Percentiles rank a stretch among this genome's conserved stretches.
Evolutionary conservation across 1,140 invertebrate species (phyloP).

Genomic region (Papilio glaucus): DNA sequence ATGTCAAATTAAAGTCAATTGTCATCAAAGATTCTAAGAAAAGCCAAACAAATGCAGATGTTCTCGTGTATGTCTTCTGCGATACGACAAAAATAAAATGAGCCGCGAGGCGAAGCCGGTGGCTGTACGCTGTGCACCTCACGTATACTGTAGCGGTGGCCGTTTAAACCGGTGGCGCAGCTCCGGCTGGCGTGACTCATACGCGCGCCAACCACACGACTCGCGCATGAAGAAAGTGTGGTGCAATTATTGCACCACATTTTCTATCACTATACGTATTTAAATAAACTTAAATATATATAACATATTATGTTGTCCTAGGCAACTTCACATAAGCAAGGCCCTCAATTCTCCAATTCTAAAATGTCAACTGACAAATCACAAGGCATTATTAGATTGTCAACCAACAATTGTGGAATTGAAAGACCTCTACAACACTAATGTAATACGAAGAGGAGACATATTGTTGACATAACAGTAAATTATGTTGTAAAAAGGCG

Average conservation of each 20-base stretch:
- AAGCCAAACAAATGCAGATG: conserved; percentile 1
- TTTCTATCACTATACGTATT: neutral
- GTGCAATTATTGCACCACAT: conserved; percentile 1
- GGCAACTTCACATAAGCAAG: no score
- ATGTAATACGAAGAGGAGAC: no score
- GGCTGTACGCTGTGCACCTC: neutral
- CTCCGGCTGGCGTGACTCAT: neutral
- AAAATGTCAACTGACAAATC: no score
- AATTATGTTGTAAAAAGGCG: no score
- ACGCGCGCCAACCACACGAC: neutral
- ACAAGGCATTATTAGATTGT: no score
- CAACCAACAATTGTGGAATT: no score
- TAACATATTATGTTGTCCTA: no score
- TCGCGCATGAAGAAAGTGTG: conserved; percentile 5
- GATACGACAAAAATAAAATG: neutral
- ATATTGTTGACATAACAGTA: no score
- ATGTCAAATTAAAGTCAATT: neutral
- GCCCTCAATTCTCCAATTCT: no score
- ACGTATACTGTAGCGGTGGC: neutral
- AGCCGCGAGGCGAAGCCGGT: neutral
- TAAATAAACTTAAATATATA: no score
- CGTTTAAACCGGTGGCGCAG: neutral
- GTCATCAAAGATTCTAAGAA: neutral
- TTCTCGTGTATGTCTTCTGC: neutral
- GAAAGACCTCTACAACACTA: no score